Evolutionary conservation across 1,140 invertebrate species (phyloP), one percentile per base, ranked within the genome.

Genomic region (Rhopalosiphum padi): DNA sequence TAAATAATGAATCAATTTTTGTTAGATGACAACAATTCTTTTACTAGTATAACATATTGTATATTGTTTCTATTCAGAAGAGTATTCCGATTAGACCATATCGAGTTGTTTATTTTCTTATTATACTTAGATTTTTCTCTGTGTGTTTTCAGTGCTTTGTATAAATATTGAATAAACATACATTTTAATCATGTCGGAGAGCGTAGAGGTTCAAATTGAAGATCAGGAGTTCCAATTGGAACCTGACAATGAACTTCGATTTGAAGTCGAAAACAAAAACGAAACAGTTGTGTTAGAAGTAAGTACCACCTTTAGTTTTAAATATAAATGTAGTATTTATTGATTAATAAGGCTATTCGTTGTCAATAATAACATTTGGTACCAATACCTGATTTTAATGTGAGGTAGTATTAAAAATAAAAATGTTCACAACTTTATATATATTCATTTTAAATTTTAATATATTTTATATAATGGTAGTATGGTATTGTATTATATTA

Each of bases 231-330:
- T 97, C 95, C 97, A 97, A 95, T 96, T 99, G n/a, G 98, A 99
- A 93, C 96, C 96, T 1, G 98, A 99, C 95, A 97, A 97, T 37
- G 98, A 99, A 96, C 95, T 99, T 30, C 96, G 99, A 85, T 99
- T 99, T 95, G 98, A 99, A 96, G 97, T 99, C 0, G 98, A 99
- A 96, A 96, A 97, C 8, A 98, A 98, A 95, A 97, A 97, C 95
- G 97, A 98, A 95, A 98, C 97, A 96, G 97, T 98, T 22, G 96
- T 96, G 55, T 95, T 99, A 82, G 98, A 98, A 96, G 97, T 98
- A 96, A 95, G 53, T 77, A n/a, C 15, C 60, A 23, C 4, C 30
- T 77, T n/a, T 77, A n/a, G n/a, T 77, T n/a, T 15, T 77, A 18
- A 18, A 35, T 77, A 15, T 77, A n/a, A 77, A 77, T 77, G 60